These are phyloP conservation scores for Martes flavigula DNA, from an alignment of 2,797 vertebrate genomes.

Conservation along the genomic window DNA sequence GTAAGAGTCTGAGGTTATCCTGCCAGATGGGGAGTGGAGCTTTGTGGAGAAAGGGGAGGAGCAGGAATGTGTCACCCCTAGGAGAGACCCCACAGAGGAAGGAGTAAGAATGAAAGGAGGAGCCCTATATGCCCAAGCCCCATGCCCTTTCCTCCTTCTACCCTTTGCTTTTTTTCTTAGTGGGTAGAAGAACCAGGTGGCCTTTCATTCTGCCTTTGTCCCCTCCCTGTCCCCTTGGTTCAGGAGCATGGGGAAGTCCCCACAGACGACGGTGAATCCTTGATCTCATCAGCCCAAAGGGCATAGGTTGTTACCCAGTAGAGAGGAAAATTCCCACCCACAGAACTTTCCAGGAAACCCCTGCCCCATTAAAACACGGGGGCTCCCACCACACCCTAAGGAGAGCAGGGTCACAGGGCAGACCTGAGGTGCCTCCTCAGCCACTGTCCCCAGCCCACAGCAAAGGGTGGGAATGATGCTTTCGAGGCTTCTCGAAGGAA, in stretches of 20 bases:
- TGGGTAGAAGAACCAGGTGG: background rate
- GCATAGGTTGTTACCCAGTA: constrained; percentile 25
- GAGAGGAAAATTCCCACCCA: constrained; percentile 58
- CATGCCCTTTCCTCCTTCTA: background rate
- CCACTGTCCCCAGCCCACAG: background rate
- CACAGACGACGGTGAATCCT: background rate
- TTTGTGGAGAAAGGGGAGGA: background rate
- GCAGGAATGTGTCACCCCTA: background rate
- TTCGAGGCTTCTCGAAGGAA: background rate
- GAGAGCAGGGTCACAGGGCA: background rate
- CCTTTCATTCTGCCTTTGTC: background rate
- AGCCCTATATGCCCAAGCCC: background rate
- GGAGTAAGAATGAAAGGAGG: background rate
- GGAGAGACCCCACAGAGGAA: background rate
- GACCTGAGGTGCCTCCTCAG: background rate
- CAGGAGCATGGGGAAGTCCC: constrained; percentile 54
- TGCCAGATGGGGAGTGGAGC: background rate
- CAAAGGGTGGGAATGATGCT: background rate
- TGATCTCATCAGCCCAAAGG: constrained; percentile 46
- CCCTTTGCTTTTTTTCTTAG: background rate
- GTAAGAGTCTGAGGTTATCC: background rate
- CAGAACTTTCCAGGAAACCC: constrained; percentile 70
- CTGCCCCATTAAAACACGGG: background rate
- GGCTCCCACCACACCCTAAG: background rate
- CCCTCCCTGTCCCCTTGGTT: background rate